A percentile compares a stretch with the other conserved stretches of the same genome.
Conservation (phyloP, 2,888 invertebrate species). For the Sisyra terminalis region DNA sequence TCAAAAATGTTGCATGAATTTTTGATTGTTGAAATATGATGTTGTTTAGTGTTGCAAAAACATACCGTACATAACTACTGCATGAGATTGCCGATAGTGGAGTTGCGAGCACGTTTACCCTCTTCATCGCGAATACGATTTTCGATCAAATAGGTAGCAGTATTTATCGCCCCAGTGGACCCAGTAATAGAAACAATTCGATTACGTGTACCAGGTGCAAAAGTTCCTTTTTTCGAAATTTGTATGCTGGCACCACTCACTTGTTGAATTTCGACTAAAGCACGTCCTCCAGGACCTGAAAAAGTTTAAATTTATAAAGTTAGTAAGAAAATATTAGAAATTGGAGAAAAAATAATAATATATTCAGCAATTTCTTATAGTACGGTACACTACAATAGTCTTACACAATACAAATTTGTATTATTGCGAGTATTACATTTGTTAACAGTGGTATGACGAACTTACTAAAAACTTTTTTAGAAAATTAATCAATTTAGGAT, state of each 20-base stretch:
- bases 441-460: too few relatives aligned
- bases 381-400: too few relatives aligned
- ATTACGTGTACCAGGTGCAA: slow-evolving; percentile 93
- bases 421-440: too few relatives aligned
- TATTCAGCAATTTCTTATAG: not conserved
- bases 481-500: not conserved
- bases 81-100: slow-evolving; percentile 58
- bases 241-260: slow-evolving; percentile 94
- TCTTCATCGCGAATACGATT: slow-evolving; percentile 94
- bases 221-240: slow-evolving; percentile 96
- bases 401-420: too few relatives aligned
- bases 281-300: slow-evolving; percentile 80
- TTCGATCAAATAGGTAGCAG: slow-evolving; percentile 90
- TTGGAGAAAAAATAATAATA: not conserved
- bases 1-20: not conserved
- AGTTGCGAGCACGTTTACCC: slow-evolving; percentile 83
- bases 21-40: not conserved
- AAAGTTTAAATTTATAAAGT: not conserved
- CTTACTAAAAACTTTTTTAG: not conserved
- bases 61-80: slow-evolving; percentile 29
- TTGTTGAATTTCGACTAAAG: slow-evolving; percentile 94
- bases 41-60: not conserved
- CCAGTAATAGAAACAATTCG: slow-evolving; percentile 94
- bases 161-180: slow-evolving; percentile 70
- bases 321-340: not conserved